These are phyloP conservation scores for Lepetodrilus schrolli DNA, from an alignment of 2,888 invertebrate species.

Conservation along the genomic window DNA sequence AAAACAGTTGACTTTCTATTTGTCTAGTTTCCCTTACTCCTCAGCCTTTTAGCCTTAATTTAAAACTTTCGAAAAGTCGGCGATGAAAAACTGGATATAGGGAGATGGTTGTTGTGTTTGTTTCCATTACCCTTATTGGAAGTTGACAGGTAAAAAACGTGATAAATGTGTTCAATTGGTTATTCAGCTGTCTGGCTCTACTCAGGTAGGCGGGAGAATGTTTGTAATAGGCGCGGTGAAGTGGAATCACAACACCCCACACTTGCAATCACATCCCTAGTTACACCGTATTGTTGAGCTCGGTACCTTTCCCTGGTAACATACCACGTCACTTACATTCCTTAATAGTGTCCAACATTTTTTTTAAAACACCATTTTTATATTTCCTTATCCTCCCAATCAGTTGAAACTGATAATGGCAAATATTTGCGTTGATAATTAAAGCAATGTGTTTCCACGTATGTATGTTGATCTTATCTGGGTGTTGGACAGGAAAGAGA, in stretches of 20 bases:
- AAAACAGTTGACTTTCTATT: background rate
- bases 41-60: background rate
- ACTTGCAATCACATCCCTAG: constrained; percentile 8
- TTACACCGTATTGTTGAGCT: constrained; percentile 4
- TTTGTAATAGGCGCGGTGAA: background rate
- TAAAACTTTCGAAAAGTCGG: background rate
- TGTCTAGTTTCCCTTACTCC: background rate
- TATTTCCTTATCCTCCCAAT: constrained; percentile 22
- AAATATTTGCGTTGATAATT: constrained; percentile 24
- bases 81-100: background rate
- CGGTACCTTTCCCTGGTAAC: background rate
- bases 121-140: constrained; percentile 23
- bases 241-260: constrained; percentile 8
- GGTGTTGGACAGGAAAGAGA: background rate
- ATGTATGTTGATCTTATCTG: constrained; percentile 20
- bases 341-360: constrained; percentile 7
- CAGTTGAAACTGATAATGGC: constrained; percentile 4
- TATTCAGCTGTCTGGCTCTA: background rate
- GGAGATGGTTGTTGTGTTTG: constrained; percentile 6
- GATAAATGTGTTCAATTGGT: constrained; percentile 27
- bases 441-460: constrained; percentile 4
- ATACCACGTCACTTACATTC: background rate
- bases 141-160: constrained; percentile 26
- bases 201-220: constrained; percentile 15
- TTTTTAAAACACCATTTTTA: background rate